Evolutionary conservation across 2,797 vertebrate genomes (phyloP).

Genomic region (Sternarchorhynchus goeldii): DNA sequence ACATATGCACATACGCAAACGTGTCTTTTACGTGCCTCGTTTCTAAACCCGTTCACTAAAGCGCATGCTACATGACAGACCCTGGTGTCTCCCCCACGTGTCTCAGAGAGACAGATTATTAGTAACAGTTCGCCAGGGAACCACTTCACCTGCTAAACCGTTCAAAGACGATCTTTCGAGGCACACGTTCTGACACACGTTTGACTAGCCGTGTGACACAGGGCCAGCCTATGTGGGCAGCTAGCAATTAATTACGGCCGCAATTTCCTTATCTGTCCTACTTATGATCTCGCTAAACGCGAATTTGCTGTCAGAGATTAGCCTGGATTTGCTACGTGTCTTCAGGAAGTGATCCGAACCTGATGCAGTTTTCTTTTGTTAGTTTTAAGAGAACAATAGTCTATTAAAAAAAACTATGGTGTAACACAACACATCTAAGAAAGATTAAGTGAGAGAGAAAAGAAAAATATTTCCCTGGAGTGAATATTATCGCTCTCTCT

Average conservation of each 20-base stretch:
- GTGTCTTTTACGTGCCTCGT: neutral
- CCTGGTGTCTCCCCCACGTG: neutral
- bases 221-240: neutral
- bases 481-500: neutral
- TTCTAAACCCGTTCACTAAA: neutral
- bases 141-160: conserved; percentile 2
- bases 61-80: neutral
- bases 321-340: neutral
- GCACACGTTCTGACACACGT: conserved; percentile 1
- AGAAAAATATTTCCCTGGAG: neutral
- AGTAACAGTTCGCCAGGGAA: neutral
- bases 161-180: neutral
- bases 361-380: neutral
- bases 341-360: neutral
- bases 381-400: neutral
- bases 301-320: neutral
- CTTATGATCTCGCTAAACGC: neutral
- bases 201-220: conserved; percentile 14
- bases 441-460: neutral
- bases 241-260: neutral
- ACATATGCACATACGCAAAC: neutral
- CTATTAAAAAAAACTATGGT: neutral
- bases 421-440: neutral
- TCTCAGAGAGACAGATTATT: conserved; percentile 12
- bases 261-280: neutral